These are phyloP conservation scores for Campoletis raptor DNA, from an alignment of 2,888 invertebrate species.

Conservation along the genomic window DNA sequence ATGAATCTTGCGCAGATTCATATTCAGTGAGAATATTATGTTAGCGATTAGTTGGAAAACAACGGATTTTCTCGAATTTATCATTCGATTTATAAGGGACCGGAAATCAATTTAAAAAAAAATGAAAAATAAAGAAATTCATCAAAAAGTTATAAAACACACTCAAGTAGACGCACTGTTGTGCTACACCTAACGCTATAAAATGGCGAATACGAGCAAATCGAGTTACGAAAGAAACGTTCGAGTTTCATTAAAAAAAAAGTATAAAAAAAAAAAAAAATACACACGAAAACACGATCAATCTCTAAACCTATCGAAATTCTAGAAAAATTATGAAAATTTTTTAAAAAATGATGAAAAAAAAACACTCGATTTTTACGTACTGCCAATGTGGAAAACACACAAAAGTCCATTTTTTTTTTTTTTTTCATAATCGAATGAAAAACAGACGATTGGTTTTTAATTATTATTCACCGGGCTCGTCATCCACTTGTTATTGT, in stretches of 20 bases:
- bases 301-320: slow-evolving; percentile 64
- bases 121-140: slow-evolving; percentile 39
- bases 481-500: slow-evolving; percentile 65
- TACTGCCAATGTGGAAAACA: slow-evolving; percentile 36
- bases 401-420: slow-evolving; percentile 44
- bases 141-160: slow-evolving; percentile 25
- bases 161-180: slow-evolving; percentile 47
- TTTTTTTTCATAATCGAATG: slow-evolving; percentile 20
- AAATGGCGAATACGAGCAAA: slow-evolving; percentile 44
- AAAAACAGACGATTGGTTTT: slow-evolving; percentile 30
- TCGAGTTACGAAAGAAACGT: slow-evolving; percentile 37
- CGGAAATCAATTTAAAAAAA: slow-evolving; percentile 50
- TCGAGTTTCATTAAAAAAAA: slow-evolving; percentile 7
- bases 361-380: slow-evolving; percentile 34
- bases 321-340: slow-evolving; percentile 22
- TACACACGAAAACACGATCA: slow-evolving; percentile 64
- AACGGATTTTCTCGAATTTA: slow-evolving; percentile 72
- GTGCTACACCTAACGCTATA: slow-evolving; percentile 54
- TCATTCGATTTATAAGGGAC: slow-evolving; percentile 66
- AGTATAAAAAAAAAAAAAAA: neutral
- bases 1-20: slow-evolving; percentile 30
- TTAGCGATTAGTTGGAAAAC: slow-evolving; percentile 71
- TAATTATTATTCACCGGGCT: slow-evolving; percentile 64
- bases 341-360: neutral
- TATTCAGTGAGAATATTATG: slow-evolving; percentile 40